These are phyloP conservation scores for Thaleichthys pacificus DNA, from an alignment of 2,797 vertebrate species.

Conservation along the genomic window DNA sequence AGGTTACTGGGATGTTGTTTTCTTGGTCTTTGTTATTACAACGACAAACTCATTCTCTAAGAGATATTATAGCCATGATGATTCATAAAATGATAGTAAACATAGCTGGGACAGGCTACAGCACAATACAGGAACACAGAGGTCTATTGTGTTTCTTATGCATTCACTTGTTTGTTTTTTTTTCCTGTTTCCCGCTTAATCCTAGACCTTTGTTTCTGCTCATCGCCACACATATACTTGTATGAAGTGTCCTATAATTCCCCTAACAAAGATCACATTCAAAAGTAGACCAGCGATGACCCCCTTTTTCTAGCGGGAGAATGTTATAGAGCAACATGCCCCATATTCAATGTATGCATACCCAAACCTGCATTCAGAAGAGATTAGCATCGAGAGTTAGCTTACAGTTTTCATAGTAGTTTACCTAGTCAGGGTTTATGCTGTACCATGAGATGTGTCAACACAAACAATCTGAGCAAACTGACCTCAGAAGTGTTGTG, in stretches of 20 bases:
- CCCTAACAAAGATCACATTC: conserved; percentile 74
- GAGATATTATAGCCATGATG: neutral
- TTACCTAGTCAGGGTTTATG: conserved; percentile 3
- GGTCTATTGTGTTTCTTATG: conserved; percentile 52
- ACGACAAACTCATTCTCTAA: conserved; percentile 4
- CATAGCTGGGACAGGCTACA: conserved; percentile 8
- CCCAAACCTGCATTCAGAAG: conserved; percentile 50
- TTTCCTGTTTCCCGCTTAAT: conserved; percentile 64
- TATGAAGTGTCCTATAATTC: conserved; percentile 58
- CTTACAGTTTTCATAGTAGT: conserved; percentile 5
- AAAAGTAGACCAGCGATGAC: conserved; percentile 56
- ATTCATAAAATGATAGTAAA: neutral
- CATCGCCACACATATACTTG: conserved; percentile 53
- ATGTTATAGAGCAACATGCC: conserved; percentile 45
- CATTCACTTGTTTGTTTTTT: conserved; percentile 27
- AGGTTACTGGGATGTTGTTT: neutral
- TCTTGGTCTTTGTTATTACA: neutral
- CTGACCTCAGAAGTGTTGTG: conserved; percentile 30
- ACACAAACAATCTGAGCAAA: conserved; percentile 3
- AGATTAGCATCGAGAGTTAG: conserved; percentile 19
- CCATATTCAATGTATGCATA: conserved; percentile 56
- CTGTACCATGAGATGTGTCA: neutral
- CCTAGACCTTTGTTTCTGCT: conserved; percentile 71
- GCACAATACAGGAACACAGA: conserved; percentile 32
- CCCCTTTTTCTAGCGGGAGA: conserved; percentile 59